phyloP scores from a whole-genome alignment of 2,113 vertebrate genomes.

The Oreotrochilus melanogaster region DNA sequence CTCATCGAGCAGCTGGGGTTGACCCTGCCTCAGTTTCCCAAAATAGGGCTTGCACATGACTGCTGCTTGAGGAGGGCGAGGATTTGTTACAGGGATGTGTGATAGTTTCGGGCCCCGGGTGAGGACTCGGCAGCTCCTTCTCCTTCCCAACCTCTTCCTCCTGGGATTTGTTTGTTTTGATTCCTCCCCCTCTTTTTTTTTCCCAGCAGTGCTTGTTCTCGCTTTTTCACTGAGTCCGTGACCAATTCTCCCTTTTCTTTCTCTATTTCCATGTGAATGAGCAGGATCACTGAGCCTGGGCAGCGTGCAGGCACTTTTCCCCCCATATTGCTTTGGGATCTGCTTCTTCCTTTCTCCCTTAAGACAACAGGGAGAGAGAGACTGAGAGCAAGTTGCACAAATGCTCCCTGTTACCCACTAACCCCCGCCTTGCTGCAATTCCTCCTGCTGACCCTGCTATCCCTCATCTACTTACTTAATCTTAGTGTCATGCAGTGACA shows the following conservation, averaged over 20 bases:
- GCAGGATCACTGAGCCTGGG: fast-evolving
- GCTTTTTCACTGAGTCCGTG: not conserved
- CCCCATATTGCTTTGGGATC: not conserved
- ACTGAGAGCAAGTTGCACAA: not conserved
- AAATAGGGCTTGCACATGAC: slow-evolving; percentile 46
- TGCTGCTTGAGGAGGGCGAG: not conserved
- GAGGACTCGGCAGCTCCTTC: not conserved
- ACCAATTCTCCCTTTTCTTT: not conserved
- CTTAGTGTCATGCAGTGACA: not conserved
- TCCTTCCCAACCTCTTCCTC: not conserved
- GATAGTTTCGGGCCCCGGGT: fast-evolving
- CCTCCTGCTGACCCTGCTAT: not conserved
- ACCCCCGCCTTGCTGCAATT: not conserved
- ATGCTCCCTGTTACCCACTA: not conserved
- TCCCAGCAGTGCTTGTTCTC: not conserved
- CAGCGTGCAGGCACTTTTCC: not conserved
- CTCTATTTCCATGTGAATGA: fast-evolving
- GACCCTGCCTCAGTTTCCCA: slow-evolving; percentile 64
- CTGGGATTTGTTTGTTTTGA: slow-evolving; percentile 32
- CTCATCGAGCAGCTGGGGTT: not conserved
- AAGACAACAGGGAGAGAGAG: fast-evolving
- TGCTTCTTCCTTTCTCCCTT: not conserved
- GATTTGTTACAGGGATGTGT: not conserved
- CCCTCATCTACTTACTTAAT: fast-evolving
- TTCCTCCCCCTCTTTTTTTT: not conserved